Evolutionary conservation across 2,888 invertebrate genomes (phyloP).

Genomic region (Nezara viridula): DNA sequence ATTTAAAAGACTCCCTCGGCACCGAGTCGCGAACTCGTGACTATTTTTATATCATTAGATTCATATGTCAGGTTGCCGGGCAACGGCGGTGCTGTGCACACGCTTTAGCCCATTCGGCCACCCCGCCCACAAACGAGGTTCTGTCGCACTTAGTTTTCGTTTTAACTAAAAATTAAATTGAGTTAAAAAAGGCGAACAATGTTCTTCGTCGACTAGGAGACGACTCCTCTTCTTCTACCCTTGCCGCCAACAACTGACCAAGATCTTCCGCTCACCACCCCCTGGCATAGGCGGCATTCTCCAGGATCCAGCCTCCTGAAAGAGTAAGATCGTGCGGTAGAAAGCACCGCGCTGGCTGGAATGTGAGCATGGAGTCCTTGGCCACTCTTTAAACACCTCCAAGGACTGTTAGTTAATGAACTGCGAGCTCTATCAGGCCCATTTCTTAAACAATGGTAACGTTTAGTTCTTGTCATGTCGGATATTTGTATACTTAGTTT

Average conservation of each 20-base stretch:
- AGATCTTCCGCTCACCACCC: neutral
- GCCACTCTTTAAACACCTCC: constrained; percentile 41
- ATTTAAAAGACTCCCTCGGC: too few relatives aligned
- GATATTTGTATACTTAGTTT: neutral
- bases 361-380: constrained; percentile 41
- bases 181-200: too few relatives aligned
- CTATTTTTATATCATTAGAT: too few relatives aligned
- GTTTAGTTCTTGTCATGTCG: neutral
- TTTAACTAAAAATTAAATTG: too few relatives aligned
- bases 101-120: too few relatives aligned
- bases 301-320: neutral
- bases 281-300: neutral
- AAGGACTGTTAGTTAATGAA: constrained; percentile 37
- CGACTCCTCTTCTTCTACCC: too few relatives aligned
- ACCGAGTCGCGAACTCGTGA: too few relatives aligned
- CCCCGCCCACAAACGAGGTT: too few relatives aligned
- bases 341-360: constrained; percentile 24
- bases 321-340: constrained; percentile 42
- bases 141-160: too few relatives aligned
- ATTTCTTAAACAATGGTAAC: neutral
- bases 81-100: too few relatives aligned
- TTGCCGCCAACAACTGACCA: neutral
- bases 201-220: too few relatives aligned
- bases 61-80: too few relatives aligned
- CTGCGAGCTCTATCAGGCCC: neutral